Evolutionary conservation across 2,888 invertebrate genomes (phyloP).

Genomic region (Entomobrya proxima): DNA sequence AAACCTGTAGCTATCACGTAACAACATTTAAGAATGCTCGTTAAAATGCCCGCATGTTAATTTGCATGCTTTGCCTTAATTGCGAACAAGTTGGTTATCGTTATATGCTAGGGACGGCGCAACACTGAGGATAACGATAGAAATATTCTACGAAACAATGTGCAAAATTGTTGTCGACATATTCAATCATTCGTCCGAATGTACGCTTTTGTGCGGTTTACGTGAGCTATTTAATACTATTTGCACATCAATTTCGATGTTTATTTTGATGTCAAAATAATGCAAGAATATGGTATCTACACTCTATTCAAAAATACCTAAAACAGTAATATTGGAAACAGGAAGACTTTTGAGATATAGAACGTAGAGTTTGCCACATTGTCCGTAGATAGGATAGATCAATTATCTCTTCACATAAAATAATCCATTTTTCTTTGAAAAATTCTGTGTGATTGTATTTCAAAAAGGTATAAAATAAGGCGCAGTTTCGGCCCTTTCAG

Average conservation of each 20-base stretch:
- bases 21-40: background rate
- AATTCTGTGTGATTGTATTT: too few species aligned
- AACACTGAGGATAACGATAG: background rate
- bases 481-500: too few species aligned
- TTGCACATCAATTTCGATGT: slow-evolving; percentile 5
- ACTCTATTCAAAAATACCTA: background rate
- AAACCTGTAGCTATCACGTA: slow-evolving; percentile 24
- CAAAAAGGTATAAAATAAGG: too few species aligned
- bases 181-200: background rate
- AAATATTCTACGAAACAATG: background rate
- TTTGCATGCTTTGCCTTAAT: slow-evolving; percentile 38
- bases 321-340: too few species aligned
- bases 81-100: slow-evolving; percentile 10
- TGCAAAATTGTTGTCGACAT: background rate
- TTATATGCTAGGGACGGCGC: background rate
- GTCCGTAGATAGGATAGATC: too few species aligned
- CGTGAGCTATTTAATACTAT: background rate
- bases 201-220: background rate
- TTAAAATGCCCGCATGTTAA: slow-evolving; percentile 39
- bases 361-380: too few species aligned
- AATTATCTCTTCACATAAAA: too few species aligned
- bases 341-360: too few species aligned
- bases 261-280: background rate
- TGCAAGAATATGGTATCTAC: background rate
- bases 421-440: too few species aligned